A percentile compares a stretch with the other conserved stretches of the same genome.
These are phyloP conservation scores for Manis crassicaudata DNA, from an alignment of 2,797 vertebrate species.

Conservation along the genomic window DNA sequence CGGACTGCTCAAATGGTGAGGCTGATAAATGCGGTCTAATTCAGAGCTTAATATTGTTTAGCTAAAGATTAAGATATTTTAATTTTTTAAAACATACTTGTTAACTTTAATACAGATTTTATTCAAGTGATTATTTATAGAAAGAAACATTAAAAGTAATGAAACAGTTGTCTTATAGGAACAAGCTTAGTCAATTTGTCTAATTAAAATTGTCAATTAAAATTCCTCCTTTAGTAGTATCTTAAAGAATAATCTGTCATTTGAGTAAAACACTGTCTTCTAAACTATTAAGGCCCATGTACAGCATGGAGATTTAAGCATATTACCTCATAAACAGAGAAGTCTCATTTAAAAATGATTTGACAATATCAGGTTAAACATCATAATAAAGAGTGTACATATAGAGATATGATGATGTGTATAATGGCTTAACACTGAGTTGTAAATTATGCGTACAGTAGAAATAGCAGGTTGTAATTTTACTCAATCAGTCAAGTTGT, in stretches of 20 bases:
- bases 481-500: not conserved
- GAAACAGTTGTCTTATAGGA: not conserved
- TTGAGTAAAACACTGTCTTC: not conserved
- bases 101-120: not conserved
- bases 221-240: not conserved
- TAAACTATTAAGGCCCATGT: not conserved
- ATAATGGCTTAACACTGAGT: not conserved
- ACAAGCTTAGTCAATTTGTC: not conserved
- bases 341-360: not conserved
- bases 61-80: not conserved
- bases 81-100: not conserved
- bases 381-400: not conserved
- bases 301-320: not conserved
- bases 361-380: not conserved
- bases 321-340: not conserved
- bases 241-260: not conserved
- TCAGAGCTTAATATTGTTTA: not conserved
- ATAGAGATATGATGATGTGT: not conserved
- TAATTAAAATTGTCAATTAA: not conserved
- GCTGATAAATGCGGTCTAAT: rapidly evolving
- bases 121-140: not conserved
- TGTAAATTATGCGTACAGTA: not conserved
- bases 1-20: conserved; percentile 96
- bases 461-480: not conserved
- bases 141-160: not conserved